Base-by-base conservation (phyloP, 2,888 invertebrate genomes). In the Torymus auratus region DNA sequence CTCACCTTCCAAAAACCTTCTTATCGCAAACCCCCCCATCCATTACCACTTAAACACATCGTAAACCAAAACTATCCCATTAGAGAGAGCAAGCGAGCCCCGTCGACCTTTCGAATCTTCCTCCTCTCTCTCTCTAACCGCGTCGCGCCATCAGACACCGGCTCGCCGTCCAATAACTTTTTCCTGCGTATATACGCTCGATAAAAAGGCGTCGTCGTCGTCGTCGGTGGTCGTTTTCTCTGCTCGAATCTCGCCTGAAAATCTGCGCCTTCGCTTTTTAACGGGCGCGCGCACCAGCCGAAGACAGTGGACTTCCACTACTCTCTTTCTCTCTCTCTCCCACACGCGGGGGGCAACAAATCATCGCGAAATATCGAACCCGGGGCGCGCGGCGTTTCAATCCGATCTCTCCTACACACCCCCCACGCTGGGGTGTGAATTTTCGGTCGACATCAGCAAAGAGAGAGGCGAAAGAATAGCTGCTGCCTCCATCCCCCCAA, bases 331-430 rank as follows among this genome's bases (percentile, higher is more conserved):
- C 28, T 28, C 28, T 28, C 28, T 28, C 7, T 28, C 3, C 28
- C 7, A 28, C 28, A 28, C 28, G 5, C 52, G n/a, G 20, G 23
- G 17, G 50, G 71, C 60, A 71, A 62, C 73, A 74, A 79, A 79
- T 74, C 79, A 79, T 79, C 41, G 56, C 50, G 70, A 62, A 77
- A 77, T 68, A 69, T 62, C 56, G 61, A 68, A 28, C 28, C 7
- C 28, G 28, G 53, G 52, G 53, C 1, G 52, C 60, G 28, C 12
- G 61, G 60, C 13, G 53, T 56, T 53, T 68, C 62, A 68, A 72
- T 73, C 65, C 28, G 23, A 60, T 28, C 28, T 28, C 28, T 28
- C 28, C 28, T 4, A 28, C 28, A 28, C 28, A 28, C 28, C 3
- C 28, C 3, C 3, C 28, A 2, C 7, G 7, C n/a, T 23, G 17